Base-by-base conservation (phyloP, 2,888 invertebrate species). In the Spilarctia lutea region DNA sequence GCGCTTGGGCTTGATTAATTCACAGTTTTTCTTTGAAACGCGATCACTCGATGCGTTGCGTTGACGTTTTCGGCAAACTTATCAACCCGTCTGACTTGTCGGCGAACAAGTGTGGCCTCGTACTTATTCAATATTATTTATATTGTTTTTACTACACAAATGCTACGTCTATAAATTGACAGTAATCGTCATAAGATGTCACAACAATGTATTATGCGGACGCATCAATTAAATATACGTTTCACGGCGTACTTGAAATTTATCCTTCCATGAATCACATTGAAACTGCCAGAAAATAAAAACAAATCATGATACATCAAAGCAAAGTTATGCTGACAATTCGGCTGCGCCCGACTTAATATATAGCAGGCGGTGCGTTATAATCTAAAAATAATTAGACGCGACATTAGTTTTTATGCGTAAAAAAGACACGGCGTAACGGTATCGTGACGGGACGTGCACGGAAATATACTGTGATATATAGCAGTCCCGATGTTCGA, bases 341-440 rank as follows among this genome's bases (percentile, higher is more conserved):
- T 93, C 94, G 93, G 94, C 92, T 92, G 87, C 91, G 92, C 91
- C 90, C 91, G 92, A 91, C 94, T 92, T 94, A 94, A 95, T 94
- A 94, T 96, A 96, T 93, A 90, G 93, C 94, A 90, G 93, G 91
- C 95, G 94, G 94, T 94, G 91, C 93, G 95, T 94, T 95, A 92
- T 94, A 94, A 95, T 95, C 95, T 95, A 96, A 95, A 96, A 96
- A 96, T 96, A 96, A 96, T 96, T 95, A 96, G 94, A 94, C 90
- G 91, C 91, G 94, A 94, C 95, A 95, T 95, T 95, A 94, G 95
- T 96, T 95, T 95, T 96, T 95, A 94, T 92, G 93, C 93, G 92
- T 95, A 95, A 95, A 96, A 95, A 95, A 95, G 93, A 93, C 90
- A 91, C 90, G 90, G 90, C 87, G 90, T 91, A 92, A 90, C 88